A percentile compares a stretch with the other conserved stretches of the same genome.
Evolutionary conservation across 2,888 invertebrate species (phyloP).

Genomic region (Drosophila pseudotalamancana): DNA sequence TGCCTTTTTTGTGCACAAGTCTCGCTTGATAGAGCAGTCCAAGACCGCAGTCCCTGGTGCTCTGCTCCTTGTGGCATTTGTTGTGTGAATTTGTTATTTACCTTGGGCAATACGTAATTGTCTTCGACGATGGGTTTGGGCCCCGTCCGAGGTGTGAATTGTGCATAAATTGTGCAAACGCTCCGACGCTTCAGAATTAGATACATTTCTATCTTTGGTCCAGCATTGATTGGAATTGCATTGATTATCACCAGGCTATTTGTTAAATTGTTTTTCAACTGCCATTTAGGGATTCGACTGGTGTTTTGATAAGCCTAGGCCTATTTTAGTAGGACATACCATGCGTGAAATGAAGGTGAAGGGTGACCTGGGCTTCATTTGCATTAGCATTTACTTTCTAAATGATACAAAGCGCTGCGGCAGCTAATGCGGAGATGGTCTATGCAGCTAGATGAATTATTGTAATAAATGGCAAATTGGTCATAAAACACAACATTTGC

Average conservation of each 20-base stretch:
- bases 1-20: slow-evolving; percentile 71
- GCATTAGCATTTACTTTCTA: slow-evolving; percentile 55
- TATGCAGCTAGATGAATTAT: slow-evolving; percentile 53
- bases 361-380: slow-evolving; percentile 48
- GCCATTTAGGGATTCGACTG: slow-evolving; percentile 41
- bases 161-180: slow-evolving; percentile 58
- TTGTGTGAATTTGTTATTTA: slow-evolving; percentile 83
- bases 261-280: slow-evolving; percentile 54
- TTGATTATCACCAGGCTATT: slow-evolving; percentile 42
- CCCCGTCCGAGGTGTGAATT: slow-evolving; percentile 47
- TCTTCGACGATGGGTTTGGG: slow-evolving; percentile 46
- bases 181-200: slow-evolving; percentile 30
- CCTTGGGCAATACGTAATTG: slow-evolving; percentile 80
- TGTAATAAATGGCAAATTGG: slow-evolving; percentile 77
- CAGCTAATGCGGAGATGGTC: slow-evolving; percentile 10
- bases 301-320: slow-evolving; percentile 17
- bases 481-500: slow-evolving; percentile 79
- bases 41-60: slow-evolving; percentile 29
- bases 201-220: slow-evolving; percentile 51
- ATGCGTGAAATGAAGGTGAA: slow-evolving; percentile 57
- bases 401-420: slow-evolving; percentile 20
- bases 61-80: slow-evolving; percentile 76
- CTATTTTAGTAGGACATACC: slow-evolving; percentile 12
- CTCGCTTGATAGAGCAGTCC: slow-evolving; percentile 52
- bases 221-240: slow-evolving; percentile 55